Conservation (phyloP, 2,888 invertebrate genomes). For the Aplocera efformata region DNA sequence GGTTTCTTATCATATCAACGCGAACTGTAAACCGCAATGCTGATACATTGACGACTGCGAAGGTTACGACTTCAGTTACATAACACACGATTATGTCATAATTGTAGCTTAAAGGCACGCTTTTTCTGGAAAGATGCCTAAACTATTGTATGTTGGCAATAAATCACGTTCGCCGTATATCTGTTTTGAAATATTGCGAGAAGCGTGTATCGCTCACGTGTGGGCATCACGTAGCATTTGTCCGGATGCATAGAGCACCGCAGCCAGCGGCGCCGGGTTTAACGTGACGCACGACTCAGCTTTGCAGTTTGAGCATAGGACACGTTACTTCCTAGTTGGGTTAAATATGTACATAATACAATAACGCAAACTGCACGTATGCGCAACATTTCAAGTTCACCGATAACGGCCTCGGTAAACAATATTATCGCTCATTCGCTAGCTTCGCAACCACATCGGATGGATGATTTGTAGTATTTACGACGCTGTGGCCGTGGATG, state of each 20-base stretch:
- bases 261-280: conserved; percentile 25
- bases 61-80: conserved; percentile 25
- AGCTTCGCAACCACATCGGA: conserved; percentile 40
- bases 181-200: conserved; percentile 7
- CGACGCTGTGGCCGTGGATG: conserved; percentile 31
- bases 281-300: conserved; percentile 48
- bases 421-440: conserved; percentile 51
- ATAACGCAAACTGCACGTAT: conserved; percentile 55
- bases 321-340: conserved; percentile 60
- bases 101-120: conserved; percentile 20
- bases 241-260: conserved; percentile 32
- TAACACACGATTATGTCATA: conserved; percentile 23
- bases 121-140: conserved; percentile 17
- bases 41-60: conserved; percentile 23
- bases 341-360: conserved; percentile 51
- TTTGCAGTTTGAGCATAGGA: conserved; percentile 38
- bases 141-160: conserved; percentile 17
- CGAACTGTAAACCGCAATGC: conserved; percentile 25
- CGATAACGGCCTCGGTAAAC: conserved; percentile 58
- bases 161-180: conserved; percentile 25
- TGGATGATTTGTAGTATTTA: conserved; percentile 39
- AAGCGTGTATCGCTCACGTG: conserved; percentile 32
- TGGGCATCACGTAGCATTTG: conserved; percentile 33
- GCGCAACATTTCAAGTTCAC: conserved; percentile 65
- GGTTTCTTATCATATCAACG: conserved; percentile 21